Conservation (phyloP, 1,140 invertebrate genomes). For the Cryptotermes secundus region DNA sequence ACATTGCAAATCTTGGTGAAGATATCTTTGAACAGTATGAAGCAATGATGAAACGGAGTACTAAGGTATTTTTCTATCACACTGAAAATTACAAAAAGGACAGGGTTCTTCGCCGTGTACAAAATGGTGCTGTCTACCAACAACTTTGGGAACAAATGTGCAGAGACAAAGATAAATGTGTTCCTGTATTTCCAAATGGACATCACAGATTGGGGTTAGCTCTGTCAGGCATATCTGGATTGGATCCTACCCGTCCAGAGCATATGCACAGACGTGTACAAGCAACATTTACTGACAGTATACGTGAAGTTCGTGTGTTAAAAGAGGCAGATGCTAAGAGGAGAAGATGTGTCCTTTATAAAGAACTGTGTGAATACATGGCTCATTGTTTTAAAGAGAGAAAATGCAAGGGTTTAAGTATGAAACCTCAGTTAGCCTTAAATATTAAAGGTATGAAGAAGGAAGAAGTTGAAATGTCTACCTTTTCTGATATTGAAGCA, state of each 20-base stretch:
- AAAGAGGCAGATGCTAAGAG: neutral
- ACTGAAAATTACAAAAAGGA: slow-evolving; percentile 28
- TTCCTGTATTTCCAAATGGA: slow-evolving; percentile 33
- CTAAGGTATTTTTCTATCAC: slow-evolving; percentile 33
- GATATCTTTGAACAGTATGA: slow-evolving; percentile 33
- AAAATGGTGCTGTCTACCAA: slow-evolving; percentile 34
- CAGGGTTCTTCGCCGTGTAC: slow-evolving; percentile 26
- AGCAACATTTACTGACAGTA: neutral
- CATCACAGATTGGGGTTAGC: slow-evolving; percentile 30
- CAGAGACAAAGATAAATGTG: slow-evolving; percentile 35
- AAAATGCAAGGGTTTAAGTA: neutral
- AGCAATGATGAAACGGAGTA: slow-evolving; percentile 33
- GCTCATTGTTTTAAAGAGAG: neutral
- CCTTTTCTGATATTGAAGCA: neutral
- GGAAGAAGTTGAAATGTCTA: neutral
- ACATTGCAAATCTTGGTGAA: slow-evolving; percentile 27
- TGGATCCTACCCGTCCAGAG: slow-evolving; percentile 15
- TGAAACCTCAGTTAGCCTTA: no score
- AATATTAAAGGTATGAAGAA: no score
- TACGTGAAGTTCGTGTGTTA: neutral
- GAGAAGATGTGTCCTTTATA: neutral
- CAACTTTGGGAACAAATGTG: slow-evolving; percentile 21
- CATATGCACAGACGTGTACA: neutral
- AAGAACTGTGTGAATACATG: neutral
- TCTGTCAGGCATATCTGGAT: slow-evolving; percentile 32